Base-by-base conservation (phyloP, 2,113 vertebrate genomes). In the Apteryx owenii region DNA sequence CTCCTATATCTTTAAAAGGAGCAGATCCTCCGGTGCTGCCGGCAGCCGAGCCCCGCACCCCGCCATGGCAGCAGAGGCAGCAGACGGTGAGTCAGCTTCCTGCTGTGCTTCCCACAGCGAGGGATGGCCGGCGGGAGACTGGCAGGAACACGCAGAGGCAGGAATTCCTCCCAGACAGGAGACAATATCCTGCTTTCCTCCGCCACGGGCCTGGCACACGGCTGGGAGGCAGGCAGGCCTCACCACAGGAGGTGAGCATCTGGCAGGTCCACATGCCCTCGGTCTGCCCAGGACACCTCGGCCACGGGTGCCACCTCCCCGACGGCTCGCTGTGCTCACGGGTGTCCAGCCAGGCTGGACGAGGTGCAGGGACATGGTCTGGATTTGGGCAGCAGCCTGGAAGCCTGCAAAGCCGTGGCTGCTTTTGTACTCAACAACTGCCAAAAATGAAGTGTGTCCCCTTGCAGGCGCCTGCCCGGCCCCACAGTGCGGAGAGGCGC, bases 11-110 rank as follows among this genome's bases (percentile, higher is more conserved):
- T 13, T 0, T 18, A 53, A 92, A 79, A 65, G 50, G 70, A 87
- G 48, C 84, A 81, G 33, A 22, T 31, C 28, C 66, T 40, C 7
- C 2, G 2, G 38, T 46, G 80, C 82, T 88, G 65, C 82, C 64
- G 92, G 77, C 92, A 64, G 86, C 71, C 40, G 42, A 42, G 81
- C 90, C 78, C 93, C 6, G 23, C 78, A 85, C 90, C 83, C 94
- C 87, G 82, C 60, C 8, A 0, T 42, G 83, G 85, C 44, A 69
- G 42, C 33, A 42, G 85, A 50, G 2, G 92, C 44, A 64, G 95
- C 92, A 94, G 89, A 81, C 90, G 66, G 88, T 94, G 96, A 96
- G 82, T 97, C 96, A 97, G 95, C 91, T 97, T 97, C 97, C 96
- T 94, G 95, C 94, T 89, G 90, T 79, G 84, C 68, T 92, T 88